Base-by-base conservation (phyloP, 2,797 vertebrate genomes). In the Lithobates sylvaticus region DNA sequence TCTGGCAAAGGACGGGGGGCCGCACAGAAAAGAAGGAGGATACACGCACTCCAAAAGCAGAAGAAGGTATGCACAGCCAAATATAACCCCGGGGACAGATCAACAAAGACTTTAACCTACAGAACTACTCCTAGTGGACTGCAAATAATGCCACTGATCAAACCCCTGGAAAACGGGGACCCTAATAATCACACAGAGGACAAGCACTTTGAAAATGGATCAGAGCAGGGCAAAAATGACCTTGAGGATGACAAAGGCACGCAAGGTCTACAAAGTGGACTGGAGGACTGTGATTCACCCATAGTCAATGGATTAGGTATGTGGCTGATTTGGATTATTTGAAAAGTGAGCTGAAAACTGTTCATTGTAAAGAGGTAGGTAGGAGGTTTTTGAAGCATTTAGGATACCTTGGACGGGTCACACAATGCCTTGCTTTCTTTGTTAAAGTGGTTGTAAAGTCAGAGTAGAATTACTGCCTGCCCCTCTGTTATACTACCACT, bases 121-220 rank as follows among this genome's bases (percentile, higher is more conserved):
- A 97, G 96, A 94, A 95, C 95, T 91, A 94, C 96, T 15, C 93
- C 95, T 13, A 96, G 95, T 13, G 96, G 93, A 26, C 91, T 97
- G 88, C 97, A 96, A 88, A 97, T 97, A 87, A 94, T 96, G 91
- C 94, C 97, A 5, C 88, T 95, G 91, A 96, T 95, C 89, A 95
- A 96, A 92, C 90, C 95, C 23, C 84, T 98, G 74, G 96, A 96
- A 87, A 99, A 98, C 0, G 97, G 97, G 90, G 97, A 97, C 3
- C 74, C 91, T 1, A 44, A 76, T 78, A 93, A 92, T 0, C 94
- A 95, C 83, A 94, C 93, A 85, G 96, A 96, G 1, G 92, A 96
- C 70, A 88, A 93, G 47, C 89, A 95, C 89, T 97, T 97, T 93
- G 96, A 95, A 90, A 93, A 95, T 6, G 94, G 94, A 86, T 93